Evolutionary conservation across 2,888 invertebrate species (phyloP).

Genomic region (Harpagoxenus sublaevis): DNA sequence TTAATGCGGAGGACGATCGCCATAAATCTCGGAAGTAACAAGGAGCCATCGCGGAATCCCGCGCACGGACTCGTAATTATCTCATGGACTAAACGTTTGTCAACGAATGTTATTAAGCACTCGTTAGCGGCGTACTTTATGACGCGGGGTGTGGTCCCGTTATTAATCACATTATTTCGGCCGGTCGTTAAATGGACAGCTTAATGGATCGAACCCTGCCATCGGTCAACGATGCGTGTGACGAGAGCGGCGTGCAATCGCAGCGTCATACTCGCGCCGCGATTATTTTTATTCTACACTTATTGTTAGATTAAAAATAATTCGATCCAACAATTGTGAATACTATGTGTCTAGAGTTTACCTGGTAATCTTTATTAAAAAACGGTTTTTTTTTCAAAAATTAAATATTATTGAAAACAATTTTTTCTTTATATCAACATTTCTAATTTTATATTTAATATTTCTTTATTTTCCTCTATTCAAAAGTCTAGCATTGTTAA

Average conservation of each 20-base stretch:
- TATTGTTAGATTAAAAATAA: conserved; percentile 7
- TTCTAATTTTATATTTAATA: conserved; percentile 8
- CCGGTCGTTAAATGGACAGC: conserved; percentile 69
- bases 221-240: conserved; percentile 76
- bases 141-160: conserved; percentile 71
- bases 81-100: conserved; percentile 56
- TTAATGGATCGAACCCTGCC: conserved; percentile 73
- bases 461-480: not conserved
- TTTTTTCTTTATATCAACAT: not conserved
- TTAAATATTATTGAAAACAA: too few relatives aligned
- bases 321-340: not conserved
- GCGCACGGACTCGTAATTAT: conserved; percentile 56
- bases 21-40: conserved; percentile 48
- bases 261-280: not conserved
- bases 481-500: not conserved
- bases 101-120: conserved; percentile 60
- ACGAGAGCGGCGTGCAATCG: conserved; percentile 62
- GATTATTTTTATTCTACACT: not conserved
- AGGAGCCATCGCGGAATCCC: conserved; percentile 13
- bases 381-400: too few relatives aligned
- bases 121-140: conserved; percentile 58
- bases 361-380: too few relatives aligned
- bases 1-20: conserved; percentile 16
- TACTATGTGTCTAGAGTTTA: too few relatives aligned
- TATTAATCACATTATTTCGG: conserved; percentile 78